These are phyloP conservation scores for Sebastes schlegelii DNA, from an alignment of 2,113 vertebrate species.

Conservation along the genomic window DNA sequence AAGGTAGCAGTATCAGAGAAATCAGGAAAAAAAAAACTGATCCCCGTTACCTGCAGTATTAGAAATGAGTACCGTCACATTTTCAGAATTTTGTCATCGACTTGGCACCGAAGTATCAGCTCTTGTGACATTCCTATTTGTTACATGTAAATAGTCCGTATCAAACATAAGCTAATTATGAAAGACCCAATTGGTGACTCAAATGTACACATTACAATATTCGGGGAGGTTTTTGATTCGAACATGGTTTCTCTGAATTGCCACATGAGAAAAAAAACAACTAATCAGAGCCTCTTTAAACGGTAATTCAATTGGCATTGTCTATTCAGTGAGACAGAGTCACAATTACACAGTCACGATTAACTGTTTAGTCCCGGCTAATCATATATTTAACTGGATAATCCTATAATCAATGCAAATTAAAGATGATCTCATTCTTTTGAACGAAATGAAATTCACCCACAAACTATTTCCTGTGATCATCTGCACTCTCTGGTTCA, in stretches of 20 bases:
- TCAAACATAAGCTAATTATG: slow-evolving; percentile 18
- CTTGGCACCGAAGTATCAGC: no score
- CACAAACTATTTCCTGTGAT: slow-evolving; percentile 30
- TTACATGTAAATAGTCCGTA: slow-evolving; percentile 8
- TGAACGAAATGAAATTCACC: slow-evolving; percentile 13
- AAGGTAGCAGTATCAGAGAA: no score
- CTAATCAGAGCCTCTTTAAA: neutral
- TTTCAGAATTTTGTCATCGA: no score
- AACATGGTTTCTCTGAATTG: neutral
- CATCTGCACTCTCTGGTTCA: neutral
- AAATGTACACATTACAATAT: neutral
- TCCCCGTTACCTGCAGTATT: no score
- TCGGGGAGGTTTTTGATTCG: neutral
- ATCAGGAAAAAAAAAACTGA: no score
- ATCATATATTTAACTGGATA: neutral
- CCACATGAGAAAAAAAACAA: neutral
- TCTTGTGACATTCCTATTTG: neutral
- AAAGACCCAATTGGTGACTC: slow-evolving; percentile 6
- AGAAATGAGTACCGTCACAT: no score
- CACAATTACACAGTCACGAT: no score
- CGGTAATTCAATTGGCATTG: neutral
- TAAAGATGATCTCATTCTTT: neutral
- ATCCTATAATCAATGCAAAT: neutral
- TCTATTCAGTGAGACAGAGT: neutral
- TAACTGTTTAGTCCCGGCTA: no score